phyloP scores from a whole-genome alignment of 1,140 invertebrate species.

The Platorchestia sp. region DNA sequence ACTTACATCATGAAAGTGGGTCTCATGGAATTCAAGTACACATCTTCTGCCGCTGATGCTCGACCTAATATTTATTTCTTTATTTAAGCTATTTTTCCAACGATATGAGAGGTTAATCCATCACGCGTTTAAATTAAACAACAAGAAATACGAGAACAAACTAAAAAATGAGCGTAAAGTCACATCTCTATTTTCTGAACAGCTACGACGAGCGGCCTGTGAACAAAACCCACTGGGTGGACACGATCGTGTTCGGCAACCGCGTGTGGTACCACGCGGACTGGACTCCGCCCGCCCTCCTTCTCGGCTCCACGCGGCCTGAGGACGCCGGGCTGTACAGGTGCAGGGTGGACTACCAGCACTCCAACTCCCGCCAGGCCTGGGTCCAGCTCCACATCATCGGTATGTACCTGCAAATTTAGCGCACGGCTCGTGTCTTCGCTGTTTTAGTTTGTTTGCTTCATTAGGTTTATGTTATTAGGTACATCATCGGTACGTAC shows the following conservation, averaged over 20 bases:
- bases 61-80: no score
- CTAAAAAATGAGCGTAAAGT: no score
- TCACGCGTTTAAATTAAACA: no score
- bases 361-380: constrained; percentile 68
- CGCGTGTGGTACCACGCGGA: constrained; percentile 54
- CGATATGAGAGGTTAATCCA: no score
- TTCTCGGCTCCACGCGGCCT: constrained; percentile 67
- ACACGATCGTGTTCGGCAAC: constrained; percentile 58
- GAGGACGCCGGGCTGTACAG: constrained; percentile 69
- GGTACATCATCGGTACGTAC: no score
- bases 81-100: no score
- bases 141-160: no score
- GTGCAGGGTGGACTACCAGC: constrained; percentile 70
- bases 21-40: no score
- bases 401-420: constrained; percentile 66
- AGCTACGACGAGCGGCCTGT: constrained; percentile 57
- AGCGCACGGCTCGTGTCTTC: not conserved
- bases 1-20: no score
- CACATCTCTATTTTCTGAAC: not conserved
- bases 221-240: constrained; percentile 59
- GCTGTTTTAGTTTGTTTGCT: no score
- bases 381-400: constrained; percentile 69
- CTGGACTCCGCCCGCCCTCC: constrained; percentile 65
- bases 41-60: no score
- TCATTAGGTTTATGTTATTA: no score